A percentile compares a stretch with the other conserved stretches of the same genome.
Evolutionary conservation across 2,113 vertebrate genomes (phyloP).

Genomic region (Sylvilagus bachmani): DNA sequence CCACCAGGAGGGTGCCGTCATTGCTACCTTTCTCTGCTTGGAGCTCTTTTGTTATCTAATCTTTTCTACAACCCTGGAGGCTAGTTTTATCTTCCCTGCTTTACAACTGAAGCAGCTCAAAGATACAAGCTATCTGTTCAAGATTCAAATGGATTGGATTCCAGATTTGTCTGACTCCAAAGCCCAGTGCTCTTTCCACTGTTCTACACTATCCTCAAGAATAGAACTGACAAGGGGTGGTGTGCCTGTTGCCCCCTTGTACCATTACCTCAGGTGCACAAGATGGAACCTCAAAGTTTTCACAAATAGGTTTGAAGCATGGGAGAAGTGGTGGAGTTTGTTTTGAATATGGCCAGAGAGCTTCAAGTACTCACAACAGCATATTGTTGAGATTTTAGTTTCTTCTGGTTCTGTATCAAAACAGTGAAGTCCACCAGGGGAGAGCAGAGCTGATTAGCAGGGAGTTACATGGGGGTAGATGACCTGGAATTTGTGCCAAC

Average conservation of each 20-base stretch:
- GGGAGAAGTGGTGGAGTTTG: not conserved
- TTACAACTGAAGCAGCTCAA: not conserved
- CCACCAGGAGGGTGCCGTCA: not conserved
- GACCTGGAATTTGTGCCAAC: too few species aligned
- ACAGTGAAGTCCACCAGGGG: not conserved
- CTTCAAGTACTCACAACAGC: not conserved
- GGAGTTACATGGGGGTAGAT: too few species aligned
- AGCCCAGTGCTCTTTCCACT: not conserved
- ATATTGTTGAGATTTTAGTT: not conserved
- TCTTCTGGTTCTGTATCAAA: constrained; percentile 17
- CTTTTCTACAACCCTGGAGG: not conserved
- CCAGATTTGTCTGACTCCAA: not conserved
- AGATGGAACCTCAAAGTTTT: not conserved
- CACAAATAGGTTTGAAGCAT: not conserved
- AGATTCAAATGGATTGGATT: not conserved
- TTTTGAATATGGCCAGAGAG: constrained; percentile 30
- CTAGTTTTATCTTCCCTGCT: not conserved
- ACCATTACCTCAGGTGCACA: not conserved
- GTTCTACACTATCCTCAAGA: not conserved
- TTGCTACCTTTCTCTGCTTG: not conserved
- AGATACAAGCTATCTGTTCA: not conserved
- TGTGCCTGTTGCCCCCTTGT: not conserved
- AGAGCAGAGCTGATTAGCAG: not conserved
- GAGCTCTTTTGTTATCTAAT: not conserved
- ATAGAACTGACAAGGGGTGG: not conserved